A percentile compares a stretch with the other conserved stretches of the same genome.
Conservation (phyloP, 1,140 invertebrate species). For the Ctenoplectra terminalis region DNA sequence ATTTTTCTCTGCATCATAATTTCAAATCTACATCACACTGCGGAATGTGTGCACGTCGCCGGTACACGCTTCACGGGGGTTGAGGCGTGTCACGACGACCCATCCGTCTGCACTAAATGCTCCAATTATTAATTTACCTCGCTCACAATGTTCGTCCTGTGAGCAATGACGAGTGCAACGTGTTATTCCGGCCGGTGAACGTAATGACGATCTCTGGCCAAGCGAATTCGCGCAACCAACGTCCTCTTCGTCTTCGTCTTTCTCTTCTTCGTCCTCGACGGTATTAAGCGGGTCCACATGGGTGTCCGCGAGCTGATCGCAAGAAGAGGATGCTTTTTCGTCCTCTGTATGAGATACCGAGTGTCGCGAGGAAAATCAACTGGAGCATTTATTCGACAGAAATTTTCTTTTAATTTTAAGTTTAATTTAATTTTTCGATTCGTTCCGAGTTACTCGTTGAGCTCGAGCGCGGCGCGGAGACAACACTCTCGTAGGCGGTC, state of each 20-base stretch:
- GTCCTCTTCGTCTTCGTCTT: not conserved
- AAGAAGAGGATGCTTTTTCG: not conserved
- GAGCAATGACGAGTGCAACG: slow-evolving; percentile 59
- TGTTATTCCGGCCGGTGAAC: slow-evolving; percentile 63
- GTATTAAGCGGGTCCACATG: slow-evolving; percentile 26
- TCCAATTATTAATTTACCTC: slow-evolving; percentile 75
- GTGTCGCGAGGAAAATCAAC: not conserved
- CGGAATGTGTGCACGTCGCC: not conserved
- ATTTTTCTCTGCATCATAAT: slow-evolving; percentile 13
- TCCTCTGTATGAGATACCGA: not conserved
- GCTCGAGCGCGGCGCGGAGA: no score
- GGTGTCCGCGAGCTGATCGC: not conserved
- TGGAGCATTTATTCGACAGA: not conserved
- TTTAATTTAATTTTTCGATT: no score
- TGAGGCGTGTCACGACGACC: slow-evolving; percentile 30
- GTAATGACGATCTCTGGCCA: slow-evolving; percentile 63
- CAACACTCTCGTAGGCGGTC: no score
- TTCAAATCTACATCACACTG: slow-evolving; percentile 18
- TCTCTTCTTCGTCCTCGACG: slow-evolving; percentile 11
- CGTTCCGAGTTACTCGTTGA: no score
- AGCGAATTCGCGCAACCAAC: slow-evolving; percentile 45
- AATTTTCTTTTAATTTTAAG: no score
- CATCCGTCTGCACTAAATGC: slow-evolving; percentile 59
- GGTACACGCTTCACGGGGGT: slow-evolving; percentile 8
- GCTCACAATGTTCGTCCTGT: slow-evolving; percentile 65